These are phyloP conservation scores for Rhynchomys soricoides DNA, from an alignment of 2,113 vertebrate species.

Conservation along the genomic window DNA sequence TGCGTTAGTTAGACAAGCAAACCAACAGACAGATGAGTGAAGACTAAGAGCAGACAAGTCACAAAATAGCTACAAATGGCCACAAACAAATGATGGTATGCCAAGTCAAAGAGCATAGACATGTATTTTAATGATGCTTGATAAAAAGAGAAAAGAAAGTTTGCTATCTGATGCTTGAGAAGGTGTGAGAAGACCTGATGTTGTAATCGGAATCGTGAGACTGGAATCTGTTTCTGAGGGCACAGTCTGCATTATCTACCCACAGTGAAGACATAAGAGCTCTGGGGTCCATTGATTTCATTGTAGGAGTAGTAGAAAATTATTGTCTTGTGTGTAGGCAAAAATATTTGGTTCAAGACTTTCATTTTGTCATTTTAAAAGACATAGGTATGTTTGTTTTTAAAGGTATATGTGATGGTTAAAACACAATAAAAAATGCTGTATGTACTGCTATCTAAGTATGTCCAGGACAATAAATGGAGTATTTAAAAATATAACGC, in stretches of 20 bases:
- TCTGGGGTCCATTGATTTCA: background rate
- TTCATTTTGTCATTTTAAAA: background rate
- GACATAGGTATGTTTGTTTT: background rate
- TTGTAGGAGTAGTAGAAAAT: background rate
- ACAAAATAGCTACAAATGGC: slow-evolving; percentile 21
- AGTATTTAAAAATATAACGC: background rate
- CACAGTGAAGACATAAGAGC: background rate
- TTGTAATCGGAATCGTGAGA: background rate
- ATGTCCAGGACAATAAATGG: background rate
- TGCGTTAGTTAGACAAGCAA: slow-evolving; percentile 45
- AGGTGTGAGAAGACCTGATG: background rate
- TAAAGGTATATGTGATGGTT: background rate
- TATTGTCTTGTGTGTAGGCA: background rate
- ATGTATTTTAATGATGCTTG: background rate
- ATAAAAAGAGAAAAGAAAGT: background rate
- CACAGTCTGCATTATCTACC: background rate
- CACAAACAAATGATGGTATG: slow-evolving; percentile 33
- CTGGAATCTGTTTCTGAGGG: background rate
- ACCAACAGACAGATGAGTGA: background rate
- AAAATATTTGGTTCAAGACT: background rate
- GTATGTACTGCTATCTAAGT: background rate
- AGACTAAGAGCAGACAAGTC: background rate
- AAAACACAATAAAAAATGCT: background rate
- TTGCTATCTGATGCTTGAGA: background rate
- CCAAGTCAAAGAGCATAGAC: slow-evolving; percentile 13